These are phyloP conservation scores for Trissoscelio sp. DNA, from an alignment of 2,888 invertebrate species.

Conservation along the genomic window DNA sequence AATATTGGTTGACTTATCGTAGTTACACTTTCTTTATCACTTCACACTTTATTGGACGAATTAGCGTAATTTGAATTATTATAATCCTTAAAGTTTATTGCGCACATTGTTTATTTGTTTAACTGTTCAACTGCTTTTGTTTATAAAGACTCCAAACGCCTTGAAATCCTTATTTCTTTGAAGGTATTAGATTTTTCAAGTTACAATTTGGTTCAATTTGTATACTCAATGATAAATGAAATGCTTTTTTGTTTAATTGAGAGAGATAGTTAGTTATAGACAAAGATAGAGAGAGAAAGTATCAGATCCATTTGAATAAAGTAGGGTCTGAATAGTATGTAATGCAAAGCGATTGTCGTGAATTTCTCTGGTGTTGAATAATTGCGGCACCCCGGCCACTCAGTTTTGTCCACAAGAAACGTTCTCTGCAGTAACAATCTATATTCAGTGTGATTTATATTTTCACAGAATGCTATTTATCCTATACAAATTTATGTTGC, in stretches of 20 bases:
- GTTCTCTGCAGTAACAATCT: constrained; percentile 55
- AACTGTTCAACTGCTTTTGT: constrained; percentile 19
- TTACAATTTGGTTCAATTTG: constrained; percentile 15
- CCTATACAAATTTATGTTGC: constrained; percentile 31
- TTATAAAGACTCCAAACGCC: constrained; percentile 54
- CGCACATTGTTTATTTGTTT: constrained; percentile 18
- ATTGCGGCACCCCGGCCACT: constrained; percentile 34
- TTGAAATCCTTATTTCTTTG: constrained; percentile 65
- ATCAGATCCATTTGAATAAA: constrained; percentile 40
- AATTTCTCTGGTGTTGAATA: constrained; percentile 53
- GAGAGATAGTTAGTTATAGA: background rate
- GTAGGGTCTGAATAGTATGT: constrained; percentile 33
- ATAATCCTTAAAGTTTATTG: constrained; percentile 40
- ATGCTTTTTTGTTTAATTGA: background rate
- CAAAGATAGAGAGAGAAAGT: constrained; percentile 24
- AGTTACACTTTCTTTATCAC: constrained; percentile 49
- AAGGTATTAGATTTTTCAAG: constrained; percentile 21
- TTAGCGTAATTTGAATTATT: constrained; percentile 47
- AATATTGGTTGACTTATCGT: constrained; percentile 47
- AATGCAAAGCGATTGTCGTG: constrained; percentile 61
- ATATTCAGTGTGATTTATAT: constrained; percentile 24
- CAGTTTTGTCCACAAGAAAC: constrained; percentile 58
- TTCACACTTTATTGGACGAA: constrained; percentile 50
- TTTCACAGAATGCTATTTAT: constrained; percentile 39
- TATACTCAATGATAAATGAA: constrained; percentile 22